Evolutionary conservation across 2,797 vertebrate genomes (phyloP), one percentile per base, ranked within the genome.

Genomic region (Mormyrops attenuatus): DNA sequence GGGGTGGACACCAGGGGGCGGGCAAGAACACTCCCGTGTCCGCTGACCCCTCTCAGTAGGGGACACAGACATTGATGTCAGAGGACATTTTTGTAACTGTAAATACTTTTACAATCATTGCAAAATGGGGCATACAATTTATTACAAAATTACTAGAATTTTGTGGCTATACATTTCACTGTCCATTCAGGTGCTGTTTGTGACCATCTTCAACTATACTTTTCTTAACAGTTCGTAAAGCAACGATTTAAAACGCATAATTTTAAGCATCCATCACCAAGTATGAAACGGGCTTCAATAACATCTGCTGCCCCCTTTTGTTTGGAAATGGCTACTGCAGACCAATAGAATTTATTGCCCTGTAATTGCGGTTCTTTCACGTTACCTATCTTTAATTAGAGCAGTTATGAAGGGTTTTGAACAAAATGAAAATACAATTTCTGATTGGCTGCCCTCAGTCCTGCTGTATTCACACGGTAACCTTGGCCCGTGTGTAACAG

Each of bases 271-370:
- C 47, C n/a, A 50, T n/a, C 9, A n/a, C 5, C 0, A n/a, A 50
- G 3, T 44, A 69, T 88, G 41, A 63, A 69, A 38, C 15, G 15
- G 30, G 17, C 53, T 88, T 6, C 26, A 69, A 49, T 20, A 53
- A 34, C 60, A 88, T 41, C 38, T 66, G 57, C 87, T 69, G 87
- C 41, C 87, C 87, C 60, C 87, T 47, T n/a, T 41, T 88, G 87
- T 34, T 13, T 55, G 53, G 13, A 41, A 38, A 38, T 20, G 9
- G 50, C 11, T 30, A 17, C 13, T 86, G 50, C 50, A 5, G 50
- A 38, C 49, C 15, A 7, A 30, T 5, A 34, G 20, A 26, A 20
- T 53, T 11, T 53, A 50, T 20, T 87, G 15, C 22, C 30, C 5
- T 6, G 7, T 49, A 52, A 52, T 52, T 8, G n/a, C 5, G 26